Evolutionary conservation across 1,140 invertebrate species (phyloP).

Genomic region (Ceratitis capitata): DNA sequence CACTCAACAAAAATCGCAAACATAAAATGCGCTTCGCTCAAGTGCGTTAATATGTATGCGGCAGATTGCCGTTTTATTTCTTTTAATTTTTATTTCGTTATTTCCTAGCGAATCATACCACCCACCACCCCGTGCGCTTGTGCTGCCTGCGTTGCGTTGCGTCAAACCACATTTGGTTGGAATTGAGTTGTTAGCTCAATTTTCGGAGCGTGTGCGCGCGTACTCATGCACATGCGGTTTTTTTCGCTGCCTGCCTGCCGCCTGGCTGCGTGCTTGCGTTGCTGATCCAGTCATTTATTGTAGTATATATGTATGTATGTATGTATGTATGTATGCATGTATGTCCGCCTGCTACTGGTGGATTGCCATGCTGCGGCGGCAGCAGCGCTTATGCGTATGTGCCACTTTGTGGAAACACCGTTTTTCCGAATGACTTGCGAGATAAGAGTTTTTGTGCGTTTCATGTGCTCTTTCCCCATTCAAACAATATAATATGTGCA

Average conservation of each 20-base stretch:
- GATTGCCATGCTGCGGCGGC: background rate
- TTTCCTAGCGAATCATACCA: background rate
- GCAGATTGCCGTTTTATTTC: background rate
- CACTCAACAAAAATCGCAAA: background rate
- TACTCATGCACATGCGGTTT: conserved; percentile 10
- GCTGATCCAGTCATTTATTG: background rate
- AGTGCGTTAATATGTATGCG: conserved; percentile 2
- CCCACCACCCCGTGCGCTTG: background rate
- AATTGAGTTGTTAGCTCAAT: conserved; percentile 30
- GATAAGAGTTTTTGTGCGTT: conserved; percentile 33
- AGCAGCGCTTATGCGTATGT: conserved; percentile 13
- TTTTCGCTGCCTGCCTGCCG: background rate
- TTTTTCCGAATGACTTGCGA: conserved; percentile 37
- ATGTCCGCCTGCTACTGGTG: background rate
- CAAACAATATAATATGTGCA: background rate
- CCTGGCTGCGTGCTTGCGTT: background rate
- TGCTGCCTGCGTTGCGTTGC: background rate
- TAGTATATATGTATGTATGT: background rate
- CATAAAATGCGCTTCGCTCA: background rate
- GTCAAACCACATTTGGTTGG: background rate
- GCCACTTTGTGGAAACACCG: conserved; percentile 26
- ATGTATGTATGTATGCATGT: background rate
- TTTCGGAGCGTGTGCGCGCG: conserved; percentile 20
- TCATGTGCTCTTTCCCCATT: background rate
- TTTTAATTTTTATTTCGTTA: background rate